phyloP scores from a whole-genome alignment of 2,888 invertebrate genomes.

The Meghimatium bilineatum region DNA sequence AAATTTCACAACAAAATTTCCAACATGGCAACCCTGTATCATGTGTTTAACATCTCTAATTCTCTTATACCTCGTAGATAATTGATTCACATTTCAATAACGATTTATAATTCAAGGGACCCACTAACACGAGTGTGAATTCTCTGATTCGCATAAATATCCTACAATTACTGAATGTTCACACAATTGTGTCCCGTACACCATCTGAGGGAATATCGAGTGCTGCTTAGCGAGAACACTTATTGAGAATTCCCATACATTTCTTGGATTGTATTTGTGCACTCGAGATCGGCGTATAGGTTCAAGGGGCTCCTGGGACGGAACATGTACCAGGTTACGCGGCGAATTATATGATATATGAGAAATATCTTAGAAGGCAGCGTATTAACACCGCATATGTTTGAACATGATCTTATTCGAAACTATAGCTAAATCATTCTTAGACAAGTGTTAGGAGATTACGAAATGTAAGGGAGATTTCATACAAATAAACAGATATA shows the following conservation, averaged over 20 bases:
- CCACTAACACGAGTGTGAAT: background rate
- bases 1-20: no score
- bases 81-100: background rate
- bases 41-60: background rate
- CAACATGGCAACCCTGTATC: background rate
- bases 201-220: background rate
- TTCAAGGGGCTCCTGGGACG: no score
- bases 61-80: background rate
- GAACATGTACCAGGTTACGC: no score
- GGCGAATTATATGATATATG: no score
- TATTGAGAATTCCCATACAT: background rate
- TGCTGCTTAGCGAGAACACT: background rate
- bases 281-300: background rate
- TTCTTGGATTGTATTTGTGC: background rate
- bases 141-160: background rate
- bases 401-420: no score
- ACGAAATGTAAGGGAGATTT: no score
- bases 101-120: background rate
- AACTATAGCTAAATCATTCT: no score
- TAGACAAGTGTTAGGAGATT: no score
- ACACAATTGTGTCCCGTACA: background rate
- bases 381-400: no score
- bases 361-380: no score
- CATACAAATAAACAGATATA: no score
- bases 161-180: background rate